These are phyloP conservation scores for Andrena praecox DNA, from an alignment of 2,888 invertebrate species.

Conservation along the genomic window DNA sequence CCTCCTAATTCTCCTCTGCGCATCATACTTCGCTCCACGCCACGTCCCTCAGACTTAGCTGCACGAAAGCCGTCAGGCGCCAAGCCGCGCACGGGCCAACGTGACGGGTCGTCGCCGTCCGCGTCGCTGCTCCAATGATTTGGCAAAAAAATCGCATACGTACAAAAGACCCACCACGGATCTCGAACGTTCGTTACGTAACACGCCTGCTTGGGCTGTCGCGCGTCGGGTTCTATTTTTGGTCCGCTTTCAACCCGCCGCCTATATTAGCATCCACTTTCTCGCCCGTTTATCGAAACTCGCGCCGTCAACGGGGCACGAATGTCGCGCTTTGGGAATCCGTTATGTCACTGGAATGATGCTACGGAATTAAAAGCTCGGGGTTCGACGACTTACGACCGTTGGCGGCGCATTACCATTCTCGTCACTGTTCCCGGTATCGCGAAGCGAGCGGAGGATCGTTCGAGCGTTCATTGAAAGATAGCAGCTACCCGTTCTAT, in stretches of 20 bases:
- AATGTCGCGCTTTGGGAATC: background rate
- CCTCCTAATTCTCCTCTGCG: background rate
- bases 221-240: constrained; percentile 80
- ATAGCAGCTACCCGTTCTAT: constrained; percentile 17
- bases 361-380: background rate
- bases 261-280: constrained; percentile 58
- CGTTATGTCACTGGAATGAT: background rate
- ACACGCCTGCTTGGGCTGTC: constrained; percentile 66
- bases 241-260: constrained; percentile 71
- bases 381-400: constrained; percentile 1
- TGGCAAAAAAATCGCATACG: background rate
- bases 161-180: constrained; percentile 25
- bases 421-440: background rate
- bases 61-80: background rate
- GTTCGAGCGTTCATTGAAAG: background rate
- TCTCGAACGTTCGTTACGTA: constrained; percentile 78
- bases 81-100: too few relatives aligned
- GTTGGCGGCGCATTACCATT: background rate
- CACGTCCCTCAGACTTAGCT: too few relatives aligned
- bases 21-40: background rate
- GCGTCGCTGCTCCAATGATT: background rate
- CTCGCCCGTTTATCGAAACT: constrained; percentile 9
- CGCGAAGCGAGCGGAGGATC: background rate
- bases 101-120: too few relatives aligned
- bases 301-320: background rate